phyloP scores from a whole-genome alignment of 2,113 vertebrate genomes.

The Rhinolophus ferrumequinum region DNA sequence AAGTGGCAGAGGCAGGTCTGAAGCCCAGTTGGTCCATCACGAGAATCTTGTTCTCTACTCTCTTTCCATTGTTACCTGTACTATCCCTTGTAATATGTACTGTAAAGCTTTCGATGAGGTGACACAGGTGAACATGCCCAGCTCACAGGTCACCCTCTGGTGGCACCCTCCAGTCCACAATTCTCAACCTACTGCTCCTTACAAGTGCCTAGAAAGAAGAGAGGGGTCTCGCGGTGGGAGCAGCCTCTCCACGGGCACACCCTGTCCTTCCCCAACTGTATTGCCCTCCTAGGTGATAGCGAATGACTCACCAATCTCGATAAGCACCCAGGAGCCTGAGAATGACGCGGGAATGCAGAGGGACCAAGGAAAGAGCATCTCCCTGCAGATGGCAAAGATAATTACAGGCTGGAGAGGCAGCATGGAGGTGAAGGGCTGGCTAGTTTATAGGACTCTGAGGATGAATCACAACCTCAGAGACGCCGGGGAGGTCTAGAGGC shows the following conservation, averaged over 20 bases:
- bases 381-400: conserved; percentile 77
- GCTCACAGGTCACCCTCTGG: not conserved
- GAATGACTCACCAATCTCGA: not conserved
- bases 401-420: conserved; percentile 71
- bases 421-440: conserved; percentile 71
- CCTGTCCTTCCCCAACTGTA: not conserved
- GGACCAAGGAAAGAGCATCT: conserved; percentile 75
- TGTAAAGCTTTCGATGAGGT: not conserved
- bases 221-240: not conserved
- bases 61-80: not conserved
- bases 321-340: not conserved
- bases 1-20: not conserved
- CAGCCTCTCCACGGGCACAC: not conserved
- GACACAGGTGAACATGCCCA: not conserved
- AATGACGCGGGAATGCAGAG: conserved; percentile 24
- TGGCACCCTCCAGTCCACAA: not conserved
- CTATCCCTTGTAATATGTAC: not conserved
- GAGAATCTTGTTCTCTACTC: not conserved
- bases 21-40: not conserved
- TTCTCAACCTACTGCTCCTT: not conserved
- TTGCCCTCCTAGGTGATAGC: not conserved
- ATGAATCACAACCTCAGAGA: conserved; percentile 83
- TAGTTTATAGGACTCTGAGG: conserved; percentile 67
- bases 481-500: conserved; percentile 62
- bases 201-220: not conserved